These are phyloP conservation scores for Notiomystis cincta DNA, from an alignment of 2,113 vertebrate species.

Conservation along the genomic window DNA sequence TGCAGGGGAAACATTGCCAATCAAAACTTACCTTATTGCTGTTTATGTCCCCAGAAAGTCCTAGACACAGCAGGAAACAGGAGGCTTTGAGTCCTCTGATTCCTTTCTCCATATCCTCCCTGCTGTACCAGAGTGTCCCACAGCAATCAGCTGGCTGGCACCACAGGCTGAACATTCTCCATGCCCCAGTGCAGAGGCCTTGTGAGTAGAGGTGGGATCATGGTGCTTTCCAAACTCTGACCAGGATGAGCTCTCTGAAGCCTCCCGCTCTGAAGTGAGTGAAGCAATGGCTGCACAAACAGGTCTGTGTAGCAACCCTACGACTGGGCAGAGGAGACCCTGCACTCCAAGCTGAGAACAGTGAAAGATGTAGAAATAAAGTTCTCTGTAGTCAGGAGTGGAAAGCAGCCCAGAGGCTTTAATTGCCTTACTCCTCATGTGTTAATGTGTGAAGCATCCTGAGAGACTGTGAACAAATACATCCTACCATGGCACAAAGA, in stretches of 20 bases:
- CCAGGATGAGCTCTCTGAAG: neutral
- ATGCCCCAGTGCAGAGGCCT: neutral
- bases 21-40: neutral
- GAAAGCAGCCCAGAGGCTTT: neutral
- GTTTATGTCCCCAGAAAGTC: neutral
- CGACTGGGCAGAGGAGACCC: neutral
- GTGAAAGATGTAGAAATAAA: neutral
- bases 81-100: neutral
- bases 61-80: neutral
- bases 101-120: neutral
- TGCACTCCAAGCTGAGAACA: neutral
- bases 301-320: neutral
- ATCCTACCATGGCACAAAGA: neutral
- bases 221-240: neutral
- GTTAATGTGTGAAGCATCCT: slow-evolving; percentile 10
- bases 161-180: neutral
- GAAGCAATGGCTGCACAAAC: neutral
- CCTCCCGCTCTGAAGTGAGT: neutral
- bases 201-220: neutral
- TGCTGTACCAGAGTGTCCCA: neutral
- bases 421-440: neutral
- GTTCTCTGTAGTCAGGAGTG: neutral
- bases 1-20: neutral
- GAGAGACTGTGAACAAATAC: slow-evolving; percentile 27
- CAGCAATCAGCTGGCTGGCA: neutral